Evolutionary conservation across 2,888 invertebrate species (phyloP), one percentile per base, ranked within the genome.

Genomic region (Melieria crassipennis): DNA sequence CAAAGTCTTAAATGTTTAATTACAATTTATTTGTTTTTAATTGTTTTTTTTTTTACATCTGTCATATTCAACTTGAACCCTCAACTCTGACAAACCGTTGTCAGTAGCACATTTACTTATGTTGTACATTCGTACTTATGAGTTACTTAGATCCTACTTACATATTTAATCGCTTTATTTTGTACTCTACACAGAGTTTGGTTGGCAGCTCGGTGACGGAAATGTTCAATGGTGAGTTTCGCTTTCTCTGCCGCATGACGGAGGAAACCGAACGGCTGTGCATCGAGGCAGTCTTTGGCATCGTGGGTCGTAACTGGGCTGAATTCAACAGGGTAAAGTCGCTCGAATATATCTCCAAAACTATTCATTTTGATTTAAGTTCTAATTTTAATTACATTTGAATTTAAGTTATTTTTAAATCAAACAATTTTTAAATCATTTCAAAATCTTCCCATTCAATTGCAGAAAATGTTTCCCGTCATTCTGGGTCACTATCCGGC

Each of bases 401-500:
- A 30, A 30, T 3, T 30, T 30, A 13, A n/a, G 6, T 30, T 52
- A 52, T 13, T 52, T 52, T 4, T 7, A 9, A n/a, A 4, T 52
- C 2, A n/a, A 5, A 52, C 4, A 52, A 5, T n/a, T 11, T n/a
- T 52, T 4, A 43, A 42, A 48, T 48, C 16, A 47, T 58, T 55
- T 46, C 30, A 55, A 56, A 46, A 45, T 46, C 55, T 63, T 63
- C 13, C 43, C 63, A 7, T 42, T 0, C 9, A 11, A 60, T 16
- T 73, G 1, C 80, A 93, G 86, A 88, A 88, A 50, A 87, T 92
- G 81, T 82, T 92, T 70, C 91, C 92, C 0, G 88, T 92, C 0
- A 89, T 93, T 70, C 82, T 91, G 50, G 89, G 89, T 0, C 92
- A 92, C 75, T 87, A 89, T 73, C 92, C 93, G 0, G 89, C 91